phyloP scores from a whole-genome alignment of 2,113 vertebrate genomes.

The Pogona vitticeps region DNA sequence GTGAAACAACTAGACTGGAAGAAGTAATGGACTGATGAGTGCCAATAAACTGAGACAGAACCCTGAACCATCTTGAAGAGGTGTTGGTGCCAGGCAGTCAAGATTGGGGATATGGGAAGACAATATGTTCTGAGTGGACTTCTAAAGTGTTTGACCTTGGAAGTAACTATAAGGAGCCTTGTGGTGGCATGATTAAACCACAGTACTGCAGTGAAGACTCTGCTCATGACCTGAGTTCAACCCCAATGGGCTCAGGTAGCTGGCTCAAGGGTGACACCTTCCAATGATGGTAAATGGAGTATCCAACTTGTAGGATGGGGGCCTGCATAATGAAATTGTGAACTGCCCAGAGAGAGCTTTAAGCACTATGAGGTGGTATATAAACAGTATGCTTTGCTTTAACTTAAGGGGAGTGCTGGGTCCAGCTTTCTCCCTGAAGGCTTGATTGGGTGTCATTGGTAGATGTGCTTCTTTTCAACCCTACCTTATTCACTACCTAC shows the following conservation, averaged over 20 bases:
- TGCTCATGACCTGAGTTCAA: too few relatives aligned
- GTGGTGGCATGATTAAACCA: too few relatives aligned
- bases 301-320: too few relatives aligned
- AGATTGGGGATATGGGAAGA: background rate
- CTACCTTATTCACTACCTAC: background rate
- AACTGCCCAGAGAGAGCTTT: too few relatives aligned
- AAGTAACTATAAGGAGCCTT: too few relatives aligned
- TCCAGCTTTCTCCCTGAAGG: background rate
- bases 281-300: too few relatives aligned
- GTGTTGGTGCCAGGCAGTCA: background rate
- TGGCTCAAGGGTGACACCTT: too few relatives aligned
- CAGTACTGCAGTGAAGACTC: too few relatives aligned
- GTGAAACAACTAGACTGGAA: background rate
- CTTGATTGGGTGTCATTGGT: background rate
- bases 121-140: background rate
- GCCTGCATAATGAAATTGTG: too few relatives aligned
- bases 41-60: background rate
- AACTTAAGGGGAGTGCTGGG: background rate
- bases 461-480: background rate
- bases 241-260: too few relatives aligned
- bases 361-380: too few relatives aligned
- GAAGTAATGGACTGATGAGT: background rate
- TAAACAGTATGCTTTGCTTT: too few relatives aligned
- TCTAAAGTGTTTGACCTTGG: background rate
- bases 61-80: background rate